phyloP scores from a whole-genome alignment of 2,888 invertebrate genomes.

The Tromatobia lineatoria region DNA sequence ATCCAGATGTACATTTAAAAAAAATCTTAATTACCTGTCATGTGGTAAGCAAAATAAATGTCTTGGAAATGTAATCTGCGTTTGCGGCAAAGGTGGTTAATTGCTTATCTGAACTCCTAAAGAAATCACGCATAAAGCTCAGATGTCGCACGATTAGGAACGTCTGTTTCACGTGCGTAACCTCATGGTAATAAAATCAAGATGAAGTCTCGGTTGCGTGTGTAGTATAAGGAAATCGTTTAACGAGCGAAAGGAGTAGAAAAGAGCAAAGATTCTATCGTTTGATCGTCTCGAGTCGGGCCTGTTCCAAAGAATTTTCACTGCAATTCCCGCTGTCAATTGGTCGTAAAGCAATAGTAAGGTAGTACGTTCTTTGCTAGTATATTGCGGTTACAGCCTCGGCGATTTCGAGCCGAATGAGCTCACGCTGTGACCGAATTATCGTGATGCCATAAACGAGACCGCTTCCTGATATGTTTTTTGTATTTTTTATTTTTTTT shows the following conservation, averaged over 20 bases:
- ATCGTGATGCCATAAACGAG: conserved; percentile 72
- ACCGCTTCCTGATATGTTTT: not conserved
- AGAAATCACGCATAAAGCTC: not conserved
- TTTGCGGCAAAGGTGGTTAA: not conserved
- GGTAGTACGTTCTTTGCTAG: not conserved
- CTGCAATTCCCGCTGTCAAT: conserved; percentile 28
- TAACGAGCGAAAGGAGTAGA: conserved; percentile 57
- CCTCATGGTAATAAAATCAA: conserved; percentile 21
- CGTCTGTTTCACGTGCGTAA: not conserved
- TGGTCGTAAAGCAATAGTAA: conserved; percentile 51
- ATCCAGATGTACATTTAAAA: not conserved
- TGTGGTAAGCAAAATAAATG: not conserved
- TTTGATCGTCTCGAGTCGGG: conserved; percentile 33
- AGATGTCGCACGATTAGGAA: conserved; percentile 5
- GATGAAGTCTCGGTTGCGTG: not conserved
- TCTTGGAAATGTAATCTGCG: not conserved
- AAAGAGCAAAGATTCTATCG: conserved; percentile 41
- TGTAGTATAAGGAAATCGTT: conserved; percentile 42
- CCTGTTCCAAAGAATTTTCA: conserved; percentile 36
- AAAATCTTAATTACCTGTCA: not conserved
- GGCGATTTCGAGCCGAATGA: conserved; percentile 72
- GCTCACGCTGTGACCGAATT: conserved; percentile 74
- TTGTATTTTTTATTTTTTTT: not conserved
- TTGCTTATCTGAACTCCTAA: not conserved
- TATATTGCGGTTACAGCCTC: conserved; percentile 33